These are phyloP conservation scores for Pavo muticus DNA, from an alignment of 2,113 vertebrate species.

Conservation along the genomic window DNA sequence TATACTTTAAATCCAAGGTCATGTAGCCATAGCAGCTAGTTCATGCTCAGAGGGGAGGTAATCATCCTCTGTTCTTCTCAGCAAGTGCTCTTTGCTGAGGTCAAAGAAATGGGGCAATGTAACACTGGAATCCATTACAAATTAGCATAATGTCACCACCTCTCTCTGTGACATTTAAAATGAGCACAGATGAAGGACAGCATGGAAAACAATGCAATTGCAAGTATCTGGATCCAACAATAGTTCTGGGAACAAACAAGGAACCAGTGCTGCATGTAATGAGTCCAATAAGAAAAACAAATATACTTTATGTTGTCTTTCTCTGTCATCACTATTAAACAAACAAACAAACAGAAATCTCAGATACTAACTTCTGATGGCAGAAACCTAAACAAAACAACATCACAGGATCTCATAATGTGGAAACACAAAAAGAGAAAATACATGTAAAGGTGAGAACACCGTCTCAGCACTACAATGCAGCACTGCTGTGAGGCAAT, in stretches of 20 bases:
- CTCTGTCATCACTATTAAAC: background rate
- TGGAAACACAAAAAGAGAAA: background rate
- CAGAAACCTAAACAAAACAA: background rate
- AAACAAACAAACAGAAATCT: background rate
- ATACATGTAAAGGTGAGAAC: background rate
- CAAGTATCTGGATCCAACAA: conserved; percentile 2
- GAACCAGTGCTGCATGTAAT: background rate
- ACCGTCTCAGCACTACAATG: background rate
- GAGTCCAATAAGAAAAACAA: background rate
- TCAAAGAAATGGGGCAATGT: conserved; percentile 64
- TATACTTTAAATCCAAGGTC: conserved; percentile 71
- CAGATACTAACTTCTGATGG: background rate
- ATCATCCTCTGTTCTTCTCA: conserved; percentile 68
- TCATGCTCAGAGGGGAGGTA: conserved; percentile 67
- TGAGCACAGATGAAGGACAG: conserved; percentile 60
- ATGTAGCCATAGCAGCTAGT: conserved; percentile 53
- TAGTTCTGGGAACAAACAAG: background rate
- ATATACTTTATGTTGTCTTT: background rate
- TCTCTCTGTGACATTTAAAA: conserved; percentile 70
- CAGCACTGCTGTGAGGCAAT: background rate
- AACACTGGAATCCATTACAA: conserved; percentile 68
- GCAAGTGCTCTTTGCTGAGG: conserved; percentile 68
- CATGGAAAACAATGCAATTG: conserved; percentile 17
- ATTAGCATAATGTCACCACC: conserved; percentile 71
- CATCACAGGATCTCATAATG: background rate